Base-by-base conservation (phyloP, 2,797 vertebrate genomes). In the Yasuhikotakia modesta region DNA sequence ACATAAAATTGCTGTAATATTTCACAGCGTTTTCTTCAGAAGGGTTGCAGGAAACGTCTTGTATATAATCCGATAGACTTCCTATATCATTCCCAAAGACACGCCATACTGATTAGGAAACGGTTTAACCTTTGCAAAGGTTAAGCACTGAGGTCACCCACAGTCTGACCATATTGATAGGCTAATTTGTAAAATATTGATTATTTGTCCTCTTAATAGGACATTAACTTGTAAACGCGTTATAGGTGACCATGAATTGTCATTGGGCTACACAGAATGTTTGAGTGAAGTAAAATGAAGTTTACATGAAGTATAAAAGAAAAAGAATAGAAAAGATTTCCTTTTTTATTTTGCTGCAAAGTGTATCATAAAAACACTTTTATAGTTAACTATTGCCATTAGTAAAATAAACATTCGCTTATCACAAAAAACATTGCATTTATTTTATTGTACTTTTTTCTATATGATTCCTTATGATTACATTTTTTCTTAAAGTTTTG, bases 51-150 rank as follows among this genome's bases (percentile, higher is more conserved):
- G 14, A 21, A 64, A 13, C 4, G 14, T 64, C 73, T 81, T 11
- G 43, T 52, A 19, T 7, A 14, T 39, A 79, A 10, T 39, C 57
- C 43, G 73, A n/a, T 52, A 58, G 19, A 53, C 50, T 24, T 4
- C 61, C 35, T 58, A 2, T 30, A 16, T 3, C 7, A 35, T 74
- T 68, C 67, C 70, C 58, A 24, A 39, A 60, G 64, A 66, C 30
- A 60, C 27, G 22, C 1, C 32, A 35, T 52, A 55, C 75, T 82
- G 67, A 80, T 79, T 70, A 79, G 69, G 52, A 84, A 77, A 76
- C 83, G 86, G 89, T 88, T 89, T 90, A 92, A 91, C 85, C 86
- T 85, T 45, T 74, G 71, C 83, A 91, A 92, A 92, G 90, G 92
- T 92, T 86, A 85, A 85, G 78, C 75, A 85, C 89, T 86, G 87